These are phyloP conservation scores for Aptenodytes patagonicus DNA, from an alignment of 2,113 vertebrate species.

Conservation along the genomic window DNA sequence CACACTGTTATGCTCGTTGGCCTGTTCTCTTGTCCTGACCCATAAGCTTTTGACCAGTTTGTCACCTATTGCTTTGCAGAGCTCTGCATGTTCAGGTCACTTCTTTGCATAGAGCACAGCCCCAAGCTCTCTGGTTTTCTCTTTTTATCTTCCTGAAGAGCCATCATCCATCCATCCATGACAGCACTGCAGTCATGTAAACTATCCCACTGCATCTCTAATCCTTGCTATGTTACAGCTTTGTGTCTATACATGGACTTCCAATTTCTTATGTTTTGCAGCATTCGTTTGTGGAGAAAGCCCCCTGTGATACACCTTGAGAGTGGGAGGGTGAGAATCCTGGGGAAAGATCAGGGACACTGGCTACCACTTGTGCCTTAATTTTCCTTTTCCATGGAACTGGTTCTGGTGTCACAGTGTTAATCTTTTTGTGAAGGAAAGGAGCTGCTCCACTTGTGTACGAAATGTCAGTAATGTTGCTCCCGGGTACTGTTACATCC, in stretches of 20 bases:
- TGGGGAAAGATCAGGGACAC: too few species aligned
- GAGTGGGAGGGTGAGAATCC: not conserved
- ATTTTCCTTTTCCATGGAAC: not conserved
- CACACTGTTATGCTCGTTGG: accelerated
- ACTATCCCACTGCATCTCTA: not conserved
- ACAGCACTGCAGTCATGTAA: not conserved
- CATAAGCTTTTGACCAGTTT: not conserved
- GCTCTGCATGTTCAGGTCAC: not conserved
- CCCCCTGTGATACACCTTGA: not conserved
- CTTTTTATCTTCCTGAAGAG: not conserved
- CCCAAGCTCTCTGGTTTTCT: not conserved
- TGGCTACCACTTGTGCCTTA: not conserved
- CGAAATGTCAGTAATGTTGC: not conserved
- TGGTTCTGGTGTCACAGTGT: not conserved
- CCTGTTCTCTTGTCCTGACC: not conserved
- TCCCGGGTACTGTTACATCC: not conserved
- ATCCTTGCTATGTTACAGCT: not conserved
- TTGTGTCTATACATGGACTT: not conserved
- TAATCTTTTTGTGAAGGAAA: not conserved
- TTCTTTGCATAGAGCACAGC: not conserved
- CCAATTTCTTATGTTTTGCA: not conserved
- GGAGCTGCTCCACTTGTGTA: not conserved
- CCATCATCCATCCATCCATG: not conserved
- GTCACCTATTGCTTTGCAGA: not conserved
- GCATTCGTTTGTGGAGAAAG: not conserved